These are phyloP conservation scores for Muscidifurax raptorellus DNA, from an alignment of 1,140 invertebrate genomes.

Conservation along the genomic window DNA sequence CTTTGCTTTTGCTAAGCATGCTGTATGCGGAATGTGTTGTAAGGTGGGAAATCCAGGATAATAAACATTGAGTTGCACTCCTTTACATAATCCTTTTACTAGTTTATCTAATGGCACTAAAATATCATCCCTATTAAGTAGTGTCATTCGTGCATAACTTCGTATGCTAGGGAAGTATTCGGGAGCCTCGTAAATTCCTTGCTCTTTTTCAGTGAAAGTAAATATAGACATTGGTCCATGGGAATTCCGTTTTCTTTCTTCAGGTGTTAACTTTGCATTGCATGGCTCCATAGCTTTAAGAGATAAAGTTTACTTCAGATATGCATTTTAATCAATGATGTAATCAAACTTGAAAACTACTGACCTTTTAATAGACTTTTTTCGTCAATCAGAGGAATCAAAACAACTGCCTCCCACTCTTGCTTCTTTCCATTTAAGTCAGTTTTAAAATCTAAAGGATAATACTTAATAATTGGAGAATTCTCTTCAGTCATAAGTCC, in stretches of 20 bases:
- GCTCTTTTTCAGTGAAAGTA: slow-evolving; percentile 78
- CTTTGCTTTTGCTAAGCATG: slow-evolving; percentile 80
- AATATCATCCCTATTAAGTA: slow-evolving; percentile 78
- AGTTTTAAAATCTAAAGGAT: slow-evolving; percentile 92
- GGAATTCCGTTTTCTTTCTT: slow-evolving; percentile 86
- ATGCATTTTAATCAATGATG: background rate
- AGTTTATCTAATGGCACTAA: slow-evolving; percentile 79
- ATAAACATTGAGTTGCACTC: slow-evolving; percentile 82
- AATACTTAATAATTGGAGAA: slow-evolving; percentile 93
- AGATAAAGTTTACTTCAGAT: slow-evolving; percentile 67
- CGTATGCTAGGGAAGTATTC: slow-evolving; percentile 82
- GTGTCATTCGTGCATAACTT: slow-evolving; percentile 77
- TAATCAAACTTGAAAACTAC: slow-evolving; percentile 53
- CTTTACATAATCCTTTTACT: slow-evolving; percentile 84
- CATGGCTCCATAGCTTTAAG: slow-evolving; percentile 86
- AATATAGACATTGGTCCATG: slow-evolving; percentile 92
- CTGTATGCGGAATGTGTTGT: slow-evolving; percentile 86
- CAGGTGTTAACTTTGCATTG: slow-evolving; percentile 80
- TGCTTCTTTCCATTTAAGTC: slow-evolving; percentile 95
- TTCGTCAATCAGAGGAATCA: slow-evolving; percentile 98
- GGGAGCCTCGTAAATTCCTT: slow-evolving; percentile 78
- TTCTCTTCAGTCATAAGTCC: slow-evolving; percentile 86
- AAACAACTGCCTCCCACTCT: slow-evolving; percentile 98
- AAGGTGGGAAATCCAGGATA: slow-evolving; percentile 95
- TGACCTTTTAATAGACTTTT: slow-evolving; percentile 73